These are phyloP conservation scores for Neelides sp. DNA, from an alignment of 1,140 invertebrate genomes.

Conservation along the genomic window DNA sequence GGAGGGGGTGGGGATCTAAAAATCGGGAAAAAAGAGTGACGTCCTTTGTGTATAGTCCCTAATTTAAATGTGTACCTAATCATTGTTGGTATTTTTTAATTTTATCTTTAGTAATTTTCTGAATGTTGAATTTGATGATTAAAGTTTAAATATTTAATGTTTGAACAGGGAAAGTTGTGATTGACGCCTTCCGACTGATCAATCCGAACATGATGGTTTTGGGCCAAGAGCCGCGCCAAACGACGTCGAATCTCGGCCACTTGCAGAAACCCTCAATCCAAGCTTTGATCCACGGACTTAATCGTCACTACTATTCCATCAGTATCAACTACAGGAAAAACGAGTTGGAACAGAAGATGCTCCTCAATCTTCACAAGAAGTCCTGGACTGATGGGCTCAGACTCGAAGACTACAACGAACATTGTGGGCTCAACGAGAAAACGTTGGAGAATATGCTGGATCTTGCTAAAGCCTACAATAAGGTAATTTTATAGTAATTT, in stretches of 20 bases:
- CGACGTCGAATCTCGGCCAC: constrained; percentile 96
- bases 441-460: constrained; percentile 94
- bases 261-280: constrained; percentile 97
- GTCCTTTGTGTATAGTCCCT: too few relatives aligned
- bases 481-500: constrained; percentile 50
- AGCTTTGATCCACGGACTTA: constrained; percentile 96
- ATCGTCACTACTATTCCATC: constrained; percentile 98
- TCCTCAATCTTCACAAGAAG: constrained; percentile 96
- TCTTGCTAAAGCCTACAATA: constrained; percentile 96
- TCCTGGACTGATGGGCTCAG: constrained; percentile 98
- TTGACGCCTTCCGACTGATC: constrained; percentile 89
- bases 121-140: too few relatives aligned
- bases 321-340: constrained; percentile 99
- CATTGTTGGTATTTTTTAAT: too few relatives aligned
- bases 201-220: constrained; percentile 99
- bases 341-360: constrained; percentile 98
- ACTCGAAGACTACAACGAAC: constrained; percentile 85
- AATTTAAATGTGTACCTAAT: too few relatives aligned
- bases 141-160: too few relatives aligned
- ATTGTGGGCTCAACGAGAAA: constrained; percentile 79
- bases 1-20: too few relatives aligned
- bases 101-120: too few relatives aligned
- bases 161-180: constrained; percentile 66
- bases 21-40: too few relatives aligned
- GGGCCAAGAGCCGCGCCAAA: constrained; percentile 96